Conservation (phyloP, 2,888 invertebrate species). For the Cepaea hortensis region DNA sequence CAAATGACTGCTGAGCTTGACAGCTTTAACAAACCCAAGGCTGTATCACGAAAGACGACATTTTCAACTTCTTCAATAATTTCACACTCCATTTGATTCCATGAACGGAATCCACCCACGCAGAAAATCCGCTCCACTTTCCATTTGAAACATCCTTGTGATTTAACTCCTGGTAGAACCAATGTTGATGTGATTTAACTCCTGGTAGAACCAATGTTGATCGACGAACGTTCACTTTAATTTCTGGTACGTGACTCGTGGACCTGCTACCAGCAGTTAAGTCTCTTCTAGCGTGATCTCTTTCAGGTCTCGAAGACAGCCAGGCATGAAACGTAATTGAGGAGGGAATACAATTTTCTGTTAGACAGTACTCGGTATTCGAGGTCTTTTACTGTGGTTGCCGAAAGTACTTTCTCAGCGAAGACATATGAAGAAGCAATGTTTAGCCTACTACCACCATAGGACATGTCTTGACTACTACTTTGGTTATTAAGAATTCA, state of each 20-base stretch:
- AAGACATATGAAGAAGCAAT: too few species aligned
- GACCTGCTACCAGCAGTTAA: background rate
- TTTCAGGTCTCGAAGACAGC: background rate
- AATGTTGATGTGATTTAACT: conserved; percentile 6
- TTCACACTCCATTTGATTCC: conserved; percentile 2
- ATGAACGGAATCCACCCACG: background rate
- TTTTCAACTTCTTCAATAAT: conserved; percentile 11
- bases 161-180: background rate
- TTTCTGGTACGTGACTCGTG: background rate
- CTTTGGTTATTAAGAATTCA: too few species aligned
- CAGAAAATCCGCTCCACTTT: conserved; percentile 21
- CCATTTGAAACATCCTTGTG: conserved; percentile 8
- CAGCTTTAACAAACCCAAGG: background rate
- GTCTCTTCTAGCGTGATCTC: background rate
- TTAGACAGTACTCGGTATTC: background rate
- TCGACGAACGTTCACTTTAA: background rate
- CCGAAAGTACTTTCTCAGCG: too few species aligned
- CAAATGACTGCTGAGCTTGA: too few species aligned
- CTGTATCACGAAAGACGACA: conserved; percentile 1
- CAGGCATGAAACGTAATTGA: background rate
- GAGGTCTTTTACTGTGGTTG: too few species aligned
- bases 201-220: conserved; percentile 1
- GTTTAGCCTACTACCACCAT: too few species aligned
- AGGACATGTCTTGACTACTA: too few species aligned
- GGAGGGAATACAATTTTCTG: background rate